Conservation (phyloP, 2,113 vertebrate species). For the Sinocyclocheilus anophthalmus region DNA sequence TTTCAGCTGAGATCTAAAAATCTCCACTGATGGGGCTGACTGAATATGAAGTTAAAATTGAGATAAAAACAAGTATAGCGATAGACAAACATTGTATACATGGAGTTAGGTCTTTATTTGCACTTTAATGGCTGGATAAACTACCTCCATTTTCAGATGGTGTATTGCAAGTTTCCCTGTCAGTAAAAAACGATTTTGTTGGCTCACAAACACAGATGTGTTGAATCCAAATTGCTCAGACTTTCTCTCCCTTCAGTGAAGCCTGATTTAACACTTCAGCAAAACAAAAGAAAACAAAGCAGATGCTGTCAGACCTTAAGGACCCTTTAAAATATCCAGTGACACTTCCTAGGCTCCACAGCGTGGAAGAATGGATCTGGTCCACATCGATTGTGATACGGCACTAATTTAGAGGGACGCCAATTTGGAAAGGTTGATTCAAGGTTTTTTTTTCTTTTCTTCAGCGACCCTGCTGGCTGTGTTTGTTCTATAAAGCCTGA, state of each 20-base stretch:
- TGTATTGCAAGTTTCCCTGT: background rate
- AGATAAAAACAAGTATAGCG: background rate
- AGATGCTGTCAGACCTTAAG: slow-evolving; percentile 40
- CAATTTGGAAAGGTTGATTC: slow-evolving; percentile 34
- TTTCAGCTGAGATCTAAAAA: too few species aligned
- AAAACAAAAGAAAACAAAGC: slow-evolving; percentile 19
- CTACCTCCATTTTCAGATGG: background rate
- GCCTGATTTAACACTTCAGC: slow-evolving; percentile 24
- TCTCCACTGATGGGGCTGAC: too few species aligned
- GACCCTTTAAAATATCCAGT: slow-evolving; percentile 24
- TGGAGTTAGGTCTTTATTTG: background rate
- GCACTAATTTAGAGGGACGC: slow-evolving; percentile 31
- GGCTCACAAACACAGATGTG: slow-evolving; percentile 2
- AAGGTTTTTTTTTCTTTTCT: background rate
- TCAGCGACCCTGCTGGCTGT: background rate
- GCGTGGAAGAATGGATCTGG: slow-evolving; percentile 3
- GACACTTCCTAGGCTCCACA: background rate
- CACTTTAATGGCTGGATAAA: background rate
- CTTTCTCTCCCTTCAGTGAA: background rate
- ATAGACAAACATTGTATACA: background rate
- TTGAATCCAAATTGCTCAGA: background rate
- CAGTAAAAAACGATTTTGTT: background rate
- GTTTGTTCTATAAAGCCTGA: background rate
- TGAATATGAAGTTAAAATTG: background rate
- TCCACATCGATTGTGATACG: slow-evolving; percentile 33